Conservation (phyloP, 2,888 invertebrate genomes). For the Pyrocoelia pectoralis region DNA sequence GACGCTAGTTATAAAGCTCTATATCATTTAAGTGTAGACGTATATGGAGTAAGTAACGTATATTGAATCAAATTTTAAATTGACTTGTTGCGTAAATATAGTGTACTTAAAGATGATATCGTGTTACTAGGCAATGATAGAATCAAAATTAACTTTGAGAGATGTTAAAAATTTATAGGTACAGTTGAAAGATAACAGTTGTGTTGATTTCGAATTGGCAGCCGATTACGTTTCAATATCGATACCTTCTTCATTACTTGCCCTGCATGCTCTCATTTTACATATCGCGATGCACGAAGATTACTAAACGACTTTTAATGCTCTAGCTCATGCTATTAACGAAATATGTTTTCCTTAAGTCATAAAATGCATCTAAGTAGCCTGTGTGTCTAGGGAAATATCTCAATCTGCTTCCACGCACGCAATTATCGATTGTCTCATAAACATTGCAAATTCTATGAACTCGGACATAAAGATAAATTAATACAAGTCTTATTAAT, state of each 20-base stretch:
- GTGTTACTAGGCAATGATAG: slow-evolving; percentile 2
- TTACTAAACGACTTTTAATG: slow-evolving; percentile 59
- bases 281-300: slow-evolving; percentile 61
- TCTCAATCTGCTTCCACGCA: slow-evolving; percentile 57
- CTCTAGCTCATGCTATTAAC: slow-evolving; percentile 58
- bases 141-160: background rate
- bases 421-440: slow-evolving; percentile 56
- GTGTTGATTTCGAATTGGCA: slow-evolving; percentile 41
- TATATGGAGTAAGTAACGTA: no score
- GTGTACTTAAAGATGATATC: background rate
- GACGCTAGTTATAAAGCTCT: no score
- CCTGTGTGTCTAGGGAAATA: slow-evolving; percentile 50
- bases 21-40: no score
- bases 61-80: no score
- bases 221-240: slow-evolving; percentile 29
- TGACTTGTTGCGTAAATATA: background rate
- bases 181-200: slow-evolving; percentile 22
- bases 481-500: slow-evolving; percentile 53
- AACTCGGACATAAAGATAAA: slow-evolving; percentile 51
- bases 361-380: slow-evolving; percentile 45
- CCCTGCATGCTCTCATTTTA: slow-evolving; percentile 59
- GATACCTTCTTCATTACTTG: slow-evolving; percentile 54
- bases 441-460: slow-evolving; percentile 54
- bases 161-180: slow-evolving; percentile 5
- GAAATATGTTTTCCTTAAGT: slow-evolving; percentile 51